A percentile compares a stretch with the other conserved stretches of the same genome.
Evolutionary conservation across 2,113 vertebrate genomes (phyloP).

Genomic region (Chaenogobius annularis): DNA sequence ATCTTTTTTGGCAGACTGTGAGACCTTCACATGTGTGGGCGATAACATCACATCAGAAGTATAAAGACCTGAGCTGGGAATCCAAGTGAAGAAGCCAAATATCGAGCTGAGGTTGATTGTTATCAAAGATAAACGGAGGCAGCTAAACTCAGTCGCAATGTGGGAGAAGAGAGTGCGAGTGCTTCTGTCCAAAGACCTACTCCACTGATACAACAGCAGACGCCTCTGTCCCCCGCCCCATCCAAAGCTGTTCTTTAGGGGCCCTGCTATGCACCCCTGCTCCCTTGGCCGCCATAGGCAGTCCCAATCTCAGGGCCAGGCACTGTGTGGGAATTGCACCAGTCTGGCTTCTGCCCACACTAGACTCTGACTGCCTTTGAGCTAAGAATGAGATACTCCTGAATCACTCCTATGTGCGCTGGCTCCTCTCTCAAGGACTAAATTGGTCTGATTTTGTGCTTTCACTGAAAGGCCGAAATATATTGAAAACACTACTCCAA

Average conservation of each 20-base stretch:
- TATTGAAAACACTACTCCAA: constrained; percentile 12
- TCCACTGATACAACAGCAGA: constrained; percentile 48
- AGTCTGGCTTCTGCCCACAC: constrained; percentile 64
- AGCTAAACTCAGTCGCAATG: constrained; percentile 65
- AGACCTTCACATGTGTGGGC: constrained; percentile 45
- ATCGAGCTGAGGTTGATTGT: constrained; percentile 44
- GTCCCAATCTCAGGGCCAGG: constrained; percentile 48
- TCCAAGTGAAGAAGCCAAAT: constrained; percentile 30
- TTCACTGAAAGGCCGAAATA: neutral
- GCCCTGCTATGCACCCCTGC: constrained; percentile 70
- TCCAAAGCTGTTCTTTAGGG: constrained; percentile 45
- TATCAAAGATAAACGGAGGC: constrained; percentile 40
- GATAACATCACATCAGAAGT: constrained; percentile 37
- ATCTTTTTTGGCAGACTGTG: constrained; percentile 51
- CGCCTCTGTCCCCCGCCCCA: constrained; percentile 17
- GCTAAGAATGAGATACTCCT: constrained; percentile 62
- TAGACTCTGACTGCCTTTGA: constrained; percentile 59
- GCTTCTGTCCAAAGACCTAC: constrained; percentile 53
- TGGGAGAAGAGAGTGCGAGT: constrained; percentile 60
- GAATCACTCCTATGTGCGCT: constrained; percentile 50
- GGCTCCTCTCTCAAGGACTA: constrained; percentile 39
- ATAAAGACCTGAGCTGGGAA: constrained; percentile 32
- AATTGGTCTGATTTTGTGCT: constrained; percentile 17
- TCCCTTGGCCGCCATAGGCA: constrained; percentile 54
- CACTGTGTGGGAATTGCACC: constrained; percentile 62